These are phyloP conservation scores for Callyntrura sp. DNA, from an alignment of 2,888 invertebrate genomes.

Conservation along the genomic window DNA sequence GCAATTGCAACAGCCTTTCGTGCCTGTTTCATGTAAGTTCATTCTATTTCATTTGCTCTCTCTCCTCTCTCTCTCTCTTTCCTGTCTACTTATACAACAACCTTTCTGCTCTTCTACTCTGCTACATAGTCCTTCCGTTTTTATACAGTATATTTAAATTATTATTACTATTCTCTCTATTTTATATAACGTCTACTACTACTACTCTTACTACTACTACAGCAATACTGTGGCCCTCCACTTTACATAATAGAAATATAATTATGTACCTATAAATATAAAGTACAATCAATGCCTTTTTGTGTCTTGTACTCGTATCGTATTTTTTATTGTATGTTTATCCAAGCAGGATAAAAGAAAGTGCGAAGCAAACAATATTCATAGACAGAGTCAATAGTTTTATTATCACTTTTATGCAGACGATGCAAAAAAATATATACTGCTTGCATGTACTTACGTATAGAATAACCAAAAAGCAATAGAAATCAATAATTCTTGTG, in stretches of 20 bases:
- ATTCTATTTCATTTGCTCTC: slow-evolving; percentile 73
- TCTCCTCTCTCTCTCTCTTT: slow-evolving; percentile 84
- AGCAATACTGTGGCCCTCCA: slow-evolving; percentile 37
- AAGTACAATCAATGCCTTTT: slow-evolving; percentile 49
- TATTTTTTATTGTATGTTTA: slow-evolving; percentile 44
- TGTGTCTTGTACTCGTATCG: slow-evolving; percentile 49
- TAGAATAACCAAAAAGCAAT: slow-evolving; percentile 33
- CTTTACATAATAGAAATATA: slow-evolving; percentile 20
- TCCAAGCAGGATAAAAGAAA: slow-evolving; percentile 14
- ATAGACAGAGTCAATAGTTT: slow-evolving; percentile 1
- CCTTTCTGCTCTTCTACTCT: slow-evolving; percentile 65
- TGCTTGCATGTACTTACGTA: slow-evolving; percentile 60
- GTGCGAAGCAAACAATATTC: slow-evolving; percentile 13
- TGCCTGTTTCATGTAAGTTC: slow-evolving; percentile 99
- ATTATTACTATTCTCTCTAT: slow-evolving; percentile 6
- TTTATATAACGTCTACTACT: slow-evolving; percentile 24
- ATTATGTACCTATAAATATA: neutral
- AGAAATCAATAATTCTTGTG: slow-evolving; percentile 47
- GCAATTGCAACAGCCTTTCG: slow-evolving; percentile 95
- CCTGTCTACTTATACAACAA: slow-evolving; percentile 84
- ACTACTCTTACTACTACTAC: slow-evolving; percentile 39
- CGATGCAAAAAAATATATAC: slow-evolving; percentile 34
- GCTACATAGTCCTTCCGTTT: slow-evolving; percentile 52
- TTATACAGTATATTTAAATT: slow-evolving; percentile 21
- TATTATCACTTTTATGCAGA: slow-evolving; percentile 29